Evolutionary conservation across 2,888 invertebrate genomes (phyloP).

Genomic region (Melikaiella ostensackeni): DNA sequence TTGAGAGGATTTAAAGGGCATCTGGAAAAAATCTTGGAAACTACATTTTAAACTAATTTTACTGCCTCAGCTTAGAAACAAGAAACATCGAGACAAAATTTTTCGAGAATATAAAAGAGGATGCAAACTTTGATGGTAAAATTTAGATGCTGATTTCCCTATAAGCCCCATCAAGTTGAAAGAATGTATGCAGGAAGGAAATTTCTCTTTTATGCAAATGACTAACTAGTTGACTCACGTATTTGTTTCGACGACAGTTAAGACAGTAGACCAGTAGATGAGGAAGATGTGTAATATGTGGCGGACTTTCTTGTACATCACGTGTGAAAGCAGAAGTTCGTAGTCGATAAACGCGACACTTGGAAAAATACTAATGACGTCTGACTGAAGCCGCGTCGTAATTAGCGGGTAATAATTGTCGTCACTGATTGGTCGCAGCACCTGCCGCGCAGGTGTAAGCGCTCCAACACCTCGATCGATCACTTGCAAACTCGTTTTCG

Average conservation of each 20-base stretch:
- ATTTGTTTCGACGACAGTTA: background rate
- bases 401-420: constrained; percentile 55
- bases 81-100: background rate
- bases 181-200: background rate
- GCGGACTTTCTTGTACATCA: background rate
- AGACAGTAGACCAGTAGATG: background rate
- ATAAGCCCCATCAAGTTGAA: background rate
- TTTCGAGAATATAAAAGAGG: background rate
- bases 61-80: no score
- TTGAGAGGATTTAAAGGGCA: background rate
- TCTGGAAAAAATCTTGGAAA: background rate
- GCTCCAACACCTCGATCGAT: constrained; percentile 51
- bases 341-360: constrained; percentile 1
- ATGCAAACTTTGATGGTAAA: background rate
- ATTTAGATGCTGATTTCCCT: background rate
- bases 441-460: constrained; percentile 42
- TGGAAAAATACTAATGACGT: constrained; percentile 38
- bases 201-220: background rate
- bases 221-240: background rate
- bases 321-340: constrained; percentile 19
- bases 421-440: constrained; percentile 39
- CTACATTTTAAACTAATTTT: no score
- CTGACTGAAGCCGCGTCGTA: constrained; percentile 49
- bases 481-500: constrained; percentile 46
- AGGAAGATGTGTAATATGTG: background rate